A percentile compares a stretch with the other conserved stretches of the same genome.
Conservation (phyloP, 2,113 vertebrate species). For the Jacana jacana region DNA sequence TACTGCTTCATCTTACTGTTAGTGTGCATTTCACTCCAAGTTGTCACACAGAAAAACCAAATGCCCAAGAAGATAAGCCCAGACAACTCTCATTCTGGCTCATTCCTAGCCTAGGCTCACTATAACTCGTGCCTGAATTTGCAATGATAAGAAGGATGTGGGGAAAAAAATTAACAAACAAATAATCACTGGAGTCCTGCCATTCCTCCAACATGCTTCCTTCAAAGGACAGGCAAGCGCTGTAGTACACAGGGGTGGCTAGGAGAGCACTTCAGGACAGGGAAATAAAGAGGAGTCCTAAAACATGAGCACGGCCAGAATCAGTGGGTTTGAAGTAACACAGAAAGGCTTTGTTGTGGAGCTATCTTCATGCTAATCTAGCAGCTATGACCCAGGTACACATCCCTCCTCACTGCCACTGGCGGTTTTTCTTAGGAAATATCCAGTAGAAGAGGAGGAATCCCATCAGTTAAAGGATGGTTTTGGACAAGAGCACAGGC, state of each 20-base stretch:
- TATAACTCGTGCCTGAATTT: background rate
- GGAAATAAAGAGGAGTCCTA: background rate
- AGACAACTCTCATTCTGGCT: background rate
- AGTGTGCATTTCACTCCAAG: background rate
- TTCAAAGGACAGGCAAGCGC: background rate
- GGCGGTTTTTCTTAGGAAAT: background rate
- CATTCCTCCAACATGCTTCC: background rate
- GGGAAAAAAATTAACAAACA: background rate
- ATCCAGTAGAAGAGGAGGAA: conserved; percentile 4
- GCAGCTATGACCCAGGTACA: background rate
- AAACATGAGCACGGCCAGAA: background rate
- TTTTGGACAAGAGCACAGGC: background rate
- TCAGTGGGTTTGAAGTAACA: background rate
- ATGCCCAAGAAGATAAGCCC: background rate
- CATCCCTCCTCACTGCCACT: background rate
- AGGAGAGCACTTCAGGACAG: background rate
- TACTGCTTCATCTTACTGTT: background rate
- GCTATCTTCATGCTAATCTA: background rate
- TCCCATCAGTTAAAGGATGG: background rate
- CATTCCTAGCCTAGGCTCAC: background rate
- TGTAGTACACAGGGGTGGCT: background rate
- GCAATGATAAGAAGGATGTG: background rate
- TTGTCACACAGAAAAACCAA: background rate
- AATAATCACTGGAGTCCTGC: background rate
- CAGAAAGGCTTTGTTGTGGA: background rate